Percentiles rank a stretch among this genome's conserved stretches.
Evolutionary conservation across 2,113 vertebrate genomes (phyloP).

Genomic region (Mobula birostris): DNA sequence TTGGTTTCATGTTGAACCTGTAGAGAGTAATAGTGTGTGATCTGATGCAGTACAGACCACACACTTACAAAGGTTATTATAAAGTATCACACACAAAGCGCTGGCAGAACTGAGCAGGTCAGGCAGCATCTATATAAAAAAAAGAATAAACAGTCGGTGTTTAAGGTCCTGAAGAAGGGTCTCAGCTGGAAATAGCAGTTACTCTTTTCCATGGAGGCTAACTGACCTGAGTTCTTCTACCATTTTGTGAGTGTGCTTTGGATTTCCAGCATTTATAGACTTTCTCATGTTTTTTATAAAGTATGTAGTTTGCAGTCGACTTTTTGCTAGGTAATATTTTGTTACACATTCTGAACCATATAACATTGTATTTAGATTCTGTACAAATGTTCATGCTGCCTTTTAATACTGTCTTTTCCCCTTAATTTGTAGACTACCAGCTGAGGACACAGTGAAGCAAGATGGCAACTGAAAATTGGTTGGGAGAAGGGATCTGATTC

Average conservation of each 20-base stretch:
- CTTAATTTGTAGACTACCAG: constrained; percentile 21
- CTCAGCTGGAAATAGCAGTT: no score
- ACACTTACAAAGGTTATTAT: not conserved
- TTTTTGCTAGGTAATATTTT: not conserved
- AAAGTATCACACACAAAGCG: not conserved
- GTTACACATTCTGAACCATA: not conserved
- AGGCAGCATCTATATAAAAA: no score
- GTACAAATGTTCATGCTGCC: not conserved
- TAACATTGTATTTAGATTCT: not conserved
- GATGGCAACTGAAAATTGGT: not conserved
- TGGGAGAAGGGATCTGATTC: constrained; percentile 18
- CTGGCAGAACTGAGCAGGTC: no score
- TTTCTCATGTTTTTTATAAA: not conserved
- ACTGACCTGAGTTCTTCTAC: no score
- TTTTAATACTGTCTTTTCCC: not conserved
- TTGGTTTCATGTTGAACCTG: not conserved
- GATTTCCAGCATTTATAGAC: no score
- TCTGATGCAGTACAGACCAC: not conserved
- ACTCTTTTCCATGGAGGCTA: no score
- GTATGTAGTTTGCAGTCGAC: not conserved
- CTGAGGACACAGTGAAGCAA: constrained; percentile 26
- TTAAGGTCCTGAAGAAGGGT: no score
- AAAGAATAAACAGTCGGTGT: no score
- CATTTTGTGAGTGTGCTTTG: no score
- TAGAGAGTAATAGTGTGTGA: not conserved